phyloP scores from a whole-genome alignment of 2,113 vertebrate genomes.

The Thalassoma bifasciatum region DNA sequence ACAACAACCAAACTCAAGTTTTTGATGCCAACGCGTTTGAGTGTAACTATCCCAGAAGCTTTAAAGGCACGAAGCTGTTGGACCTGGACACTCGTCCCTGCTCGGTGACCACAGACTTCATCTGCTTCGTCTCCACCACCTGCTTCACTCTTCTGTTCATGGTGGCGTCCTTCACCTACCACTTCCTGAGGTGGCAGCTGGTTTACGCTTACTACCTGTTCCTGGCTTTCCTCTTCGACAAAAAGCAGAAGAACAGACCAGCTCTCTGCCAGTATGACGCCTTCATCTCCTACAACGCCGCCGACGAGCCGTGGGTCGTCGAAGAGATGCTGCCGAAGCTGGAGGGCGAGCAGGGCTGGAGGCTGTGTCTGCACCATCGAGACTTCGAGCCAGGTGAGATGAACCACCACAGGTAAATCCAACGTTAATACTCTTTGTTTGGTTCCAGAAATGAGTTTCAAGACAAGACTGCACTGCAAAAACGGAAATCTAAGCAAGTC shows the following conservation, averaged over 20 bases:
- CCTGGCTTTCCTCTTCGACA: slow-evolving; percentile 74
- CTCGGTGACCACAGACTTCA: slow-evolving; percentile 34
- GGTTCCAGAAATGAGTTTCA: background rate
- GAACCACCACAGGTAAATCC: background rate
- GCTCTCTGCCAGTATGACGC: slow-evolving; percentile 75
- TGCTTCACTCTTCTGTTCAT: slow-evolving; percentile 52
- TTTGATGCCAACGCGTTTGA: slow-evolving; percentile 70
- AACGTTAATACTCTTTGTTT: background rate
- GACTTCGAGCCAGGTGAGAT: slow-evolving; percentile 83
- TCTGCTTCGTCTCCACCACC: slow-evolving; percentile 67
- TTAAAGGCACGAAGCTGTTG: slow-evolving; percentile 62
- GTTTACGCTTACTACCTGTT: slow-evolving; percentile 80
- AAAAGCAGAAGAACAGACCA: slow-evolving; percentile 54
- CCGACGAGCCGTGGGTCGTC: slow-evolving; percentile 82
- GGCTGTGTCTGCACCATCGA: slow-evolving; percentile 83
- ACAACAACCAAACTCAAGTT: slow-evolving; percentile 74
- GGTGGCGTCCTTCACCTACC: slow-evolving; percentile 65
- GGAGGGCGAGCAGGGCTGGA: slow-evolving; percentile 82
- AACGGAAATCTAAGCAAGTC: no score
- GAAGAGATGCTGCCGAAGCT: slow-evolving; percentile 77
- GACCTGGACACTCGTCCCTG: slow-evolving; percentile 65
- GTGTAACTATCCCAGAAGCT: slow-evolving; percentile 76
- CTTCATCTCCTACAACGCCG: slow-evolving; percentile 83
- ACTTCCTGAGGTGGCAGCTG: slow-evolving; percentile 77
- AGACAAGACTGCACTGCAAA: no score